Conservation (phyloP, 2,888 invertebrate species). For the Caenorhabditis sp. region DNA sequence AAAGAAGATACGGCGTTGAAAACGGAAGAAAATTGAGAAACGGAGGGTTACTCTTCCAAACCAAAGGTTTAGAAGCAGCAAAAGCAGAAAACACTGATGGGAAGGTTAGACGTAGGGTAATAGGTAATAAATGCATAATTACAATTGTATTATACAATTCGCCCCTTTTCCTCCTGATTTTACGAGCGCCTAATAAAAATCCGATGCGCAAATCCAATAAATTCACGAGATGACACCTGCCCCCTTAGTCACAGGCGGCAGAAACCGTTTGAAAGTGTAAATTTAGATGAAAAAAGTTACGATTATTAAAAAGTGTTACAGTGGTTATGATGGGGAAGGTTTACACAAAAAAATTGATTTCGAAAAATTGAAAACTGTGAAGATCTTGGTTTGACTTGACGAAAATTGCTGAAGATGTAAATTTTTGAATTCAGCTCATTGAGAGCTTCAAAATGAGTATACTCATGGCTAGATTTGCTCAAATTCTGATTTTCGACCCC, state of each 20-base stretch:
- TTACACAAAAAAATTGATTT: neutral
- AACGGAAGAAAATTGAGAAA: too few species aligned
- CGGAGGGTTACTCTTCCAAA: too few species aligned
- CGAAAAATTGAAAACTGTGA: too few species aligned
- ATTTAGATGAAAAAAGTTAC: neutral
- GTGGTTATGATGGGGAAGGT: neutral
- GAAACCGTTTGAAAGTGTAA: slow-evolving; percentile 23
- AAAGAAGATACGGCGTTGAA: too few species aligned
- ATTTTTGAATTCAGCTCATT: too few species aligned
- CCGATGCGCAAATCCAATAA: slow-evolving; percentile 20
- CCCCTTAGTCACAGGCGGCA: neutral
- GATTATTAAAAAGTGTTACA: slow-evolving; percentile 7
- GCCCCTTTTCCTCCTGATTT: neutral
- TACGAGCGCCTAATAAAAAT: neutral
- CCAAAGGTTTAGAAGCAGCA: too few species aligned
- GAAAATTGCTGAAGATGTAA: too few species aligned
- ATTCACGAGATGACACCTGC: slow-evolving; percentile 15
- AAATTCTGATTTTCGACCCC: too few species aligned
- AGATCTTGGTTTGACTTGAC: too few species aligned
- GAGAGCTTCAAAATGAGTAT: too few species aligned
- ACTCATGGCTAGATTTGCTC: too few species aligned
- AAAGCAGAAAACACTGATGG: too few species aligned
- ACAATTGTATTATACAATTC: slow-evolving; percentile 9
- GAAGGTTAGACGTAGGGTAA: neutral
- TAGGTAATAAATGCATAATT: slow-evolving; percentile 22